Base-by-base conservation (phyloP, 2,797 vertebrate species). In the Oryzias dopingdopingensis region DNA sequence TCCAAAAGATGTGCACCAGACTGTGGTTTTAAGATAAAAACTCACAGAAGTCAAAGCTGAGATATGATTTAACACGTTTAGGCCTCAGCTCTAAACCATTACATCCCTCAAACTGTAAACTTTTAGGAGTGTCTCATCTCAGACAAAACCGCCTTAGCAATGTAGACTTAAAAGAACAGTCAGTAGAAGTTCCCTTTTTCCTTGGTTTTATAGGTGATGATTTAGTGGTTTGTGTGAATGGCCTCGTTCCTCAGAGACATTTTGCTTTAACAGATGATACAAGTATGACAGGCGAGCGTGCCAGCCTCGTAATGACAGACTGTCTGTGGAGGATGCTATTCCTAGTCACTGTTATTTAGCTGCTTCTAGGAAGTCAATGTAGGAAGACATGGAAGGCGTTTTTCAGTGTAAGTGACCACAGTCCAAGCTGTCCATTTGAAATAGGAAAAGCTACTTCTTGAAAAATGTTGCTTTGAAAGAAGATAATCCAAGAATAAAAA, bases 301-400 rank as follows among this genome's bases (percentile, higher is more conserved):
- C 85, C 88, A 83, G 29, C 62, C 65, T 59, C 26, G 65, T 89
- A 87, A 89, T 89, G 82, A 89, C 68, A 88, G 86, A 29, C 70
- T 74, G 73, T 74, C 76, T 78, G 65, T 71, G 54, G 63, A 65
- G 52, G 74, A 74, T 62, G 56, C 86, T 89, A 88, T 89, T 88
- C 84, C 56, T 15, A 78, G 79, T 80, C 76, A 67, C 81, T 84
- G 84, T 65, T 80, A 81, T 83, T 88, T 83, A 26, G 53, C 54
- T 72, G 59, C 66, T 80, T 79, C 74, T 37, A 81, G 75, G 80
- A 82, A 75, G 67, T 70, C 50, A 1, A 56, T 66, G 74, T 50
- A 65, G 80, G 70, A 79, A 76, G 78, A 59, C 1, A 63, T 18
- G 49, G 77, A 56, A 68, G 26, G 77, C 23, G 58, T 46, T 65